phyloP scores from a whole-genome alignment of 2,113 vertebrate species.

The Ancistrus triradiatus region DNA sequence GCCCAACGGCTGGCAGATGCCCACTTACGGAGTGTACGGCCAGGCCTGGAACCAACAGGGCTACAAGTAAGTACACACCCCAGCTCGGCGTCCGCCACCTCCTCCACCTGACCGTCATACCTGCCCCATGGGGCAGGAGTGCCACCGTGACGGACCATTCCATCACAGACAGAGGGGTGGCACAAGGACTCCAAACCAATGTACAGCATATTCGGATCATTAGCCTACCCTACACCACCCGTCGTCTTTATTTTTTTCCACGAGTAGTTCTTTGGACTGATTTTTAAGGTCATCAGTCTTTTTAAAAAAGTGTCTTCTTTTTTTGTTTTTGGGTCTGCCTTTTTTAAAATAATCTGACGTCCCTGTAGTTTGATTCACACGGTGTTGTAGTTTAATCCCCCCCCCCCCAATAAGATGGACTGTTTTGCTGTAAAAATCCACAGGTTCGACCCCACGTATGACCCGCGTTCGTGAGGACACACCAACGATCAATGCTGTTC shows the following conservation, averaged over 20 bases:
- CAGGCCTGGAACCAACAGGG: conserved; percentile 96
- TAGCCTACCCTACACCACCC: not conserved
- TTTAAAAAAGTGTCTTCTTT: conserved; percentile 20
- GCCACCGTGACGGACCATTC: conserved; percentile 36
- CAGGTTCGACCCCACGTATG: not conserved
- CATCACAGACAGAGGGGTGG: conserved; percentile 30
- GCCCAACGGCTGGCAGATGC: conserved; percentile 95
- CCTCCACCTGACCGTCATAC: conserved; percentile 23
- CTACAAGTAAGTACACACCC: conserved; percentile 81
- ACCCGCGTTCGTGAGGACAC: not conserved
- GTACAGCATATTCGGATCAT: conserved; percentile 45
- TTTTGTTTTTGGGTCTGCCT: conserved; percentile 6
- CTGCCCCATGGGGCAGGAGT: conserved; percentile 26
- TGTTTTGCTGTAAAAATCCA: conserved; percentile 2
- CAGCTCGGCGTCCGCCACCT: conserved; percentile 47
- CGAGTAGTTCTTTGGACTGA: conserved; percentile 15
- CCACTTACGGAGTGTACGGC: conserved; percentile 87
- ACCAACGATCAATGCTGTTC: not conserved
- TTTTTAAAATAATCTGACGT: not conserved
- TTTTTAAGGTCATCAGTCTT: conserved; percentile 40
- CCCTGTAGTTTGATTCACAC: not conserved
- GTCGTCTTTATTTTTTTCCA: not conserved
- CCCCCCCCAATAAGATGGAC: not conserved
- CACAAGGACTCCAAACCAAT: conserved; percentile 37
- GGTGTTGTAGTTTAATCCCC: not conserved